Percentiles rank a stretch among this genome's conserved stretches.
Conservation (phyloP, 2,797 vertebrate species). For the Coilia nasus region DNA sequence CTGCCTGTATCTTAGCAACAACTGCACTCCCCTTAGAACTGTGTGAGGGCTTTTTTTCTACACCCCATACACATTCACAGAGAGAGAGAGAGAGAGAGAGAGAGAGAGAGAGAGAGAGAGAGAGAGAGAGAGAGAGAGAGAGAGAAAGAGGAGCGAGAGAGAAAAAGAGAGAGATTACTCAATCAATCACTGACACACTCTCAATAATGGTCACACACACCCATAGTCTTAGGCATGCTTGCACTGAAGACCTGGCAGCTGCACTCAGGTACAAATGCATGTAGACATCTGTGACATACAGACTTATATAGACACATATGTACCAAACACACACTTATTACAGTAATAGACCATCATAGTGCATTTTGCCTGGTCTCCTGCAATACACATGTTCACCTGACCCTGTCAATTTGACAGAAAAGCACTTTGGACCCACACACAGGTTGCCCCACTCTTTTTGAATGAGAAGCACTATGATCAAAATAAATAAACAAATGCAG, state of each 20-base stretch:
- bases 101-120: not conserved
- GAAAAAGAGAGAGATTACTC: not conserved
- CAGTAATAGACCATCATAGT: not conserved
- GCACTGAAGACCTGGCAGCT: not conserved
- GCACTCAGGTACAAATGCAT: conserved; percentile 5
- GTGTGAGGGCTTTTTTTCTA: conserved; percentile 80
- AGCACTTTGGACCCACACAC: not conserved
- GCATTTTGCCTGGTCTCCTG: not conserved
- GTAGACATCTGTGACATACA: not conserved
- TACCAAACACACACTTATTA: conserved; percentile 31
- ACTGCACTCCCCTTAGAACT: conserved; percentile 92
- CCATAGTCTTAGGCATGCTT: not conserved
- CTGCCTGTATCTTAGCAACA: conserved; percentile 99
- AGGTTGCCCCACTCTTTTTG: no score
- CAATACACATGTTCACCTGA: not conserved
- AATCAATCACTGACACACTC: conserved; percentile 11
- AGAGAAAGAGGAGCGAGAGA: not conserved
- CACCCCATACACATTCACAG: conserved; percentile 60
- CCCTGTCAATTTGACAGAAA: not conserved
- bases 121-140: not conserved
- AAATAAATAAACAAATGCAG: no score
- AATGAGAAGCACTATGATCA: no score
- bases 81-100: not conserved
- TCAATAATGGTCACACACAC: not conserved
- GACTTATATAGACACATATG: not conserved